Base-by-base conservation (phyloP, 2,888 invertebrate genomes). In the Ariolimax columbianus region DNA sequence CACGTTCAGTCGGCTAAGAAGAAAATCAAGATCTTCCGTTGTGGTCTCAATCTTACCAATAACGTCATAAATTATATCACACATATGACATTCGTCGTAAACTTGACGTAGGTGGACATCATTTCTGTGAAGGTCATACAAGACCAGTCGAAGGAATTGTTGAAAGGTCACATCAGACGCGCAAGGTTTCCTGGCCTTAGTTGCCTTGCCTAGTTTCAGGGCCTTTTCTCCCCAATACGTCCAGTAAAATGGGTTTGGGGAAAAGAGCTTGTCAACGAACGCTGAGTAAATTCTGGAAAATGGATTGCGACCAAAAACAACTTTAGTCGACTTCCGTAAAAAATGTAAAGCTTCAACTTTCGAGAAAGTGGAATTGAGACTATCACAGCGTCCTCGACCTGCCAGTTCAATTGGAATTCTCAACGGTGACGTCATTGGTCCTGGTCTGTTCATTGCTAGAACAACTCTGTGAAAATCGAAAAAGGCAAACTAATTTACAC, bases 211-310 rank as follows among this genome's bases (percentile, higher is more conserved):
- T 14, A 68, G 19, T 38, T 63, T 70, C 30, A 84, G 47, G 0
- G 87, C 84, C 14, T 19, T 40, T 40, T 33, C 38, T 7, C 87
- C 87, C 87, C 87, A 87, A 4, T 70, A 51, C 0, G 59, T 72
- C 89, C 89, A 89, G 80, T 86, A 88, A 51, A 86, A 83, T 6
- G 88, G 88, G 51, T 89, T 89, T 6, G 89, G 89, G 0, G 88
- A 87, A 38, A 86, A 78, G 2, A 88, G 70, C 66, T 88, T 89
- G 72, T 89, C 89, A 51, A 89, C 85, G 68, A 86, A 88, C 0
- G 88, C 87, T 17, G 89, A 89, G 43, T 87, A 85, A 40, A 89
- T 85, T 33, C 89, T 36, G 26, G 86, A 80, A 72, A 87, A 89
- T 0, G 89, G 89, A 63, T 89, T 84, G 1, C 89, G 70, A 0